Evolutionary conservation across 1,140 invertebrate species (phyloP).

Genomic region (Ooceraea biroi): DNA sequence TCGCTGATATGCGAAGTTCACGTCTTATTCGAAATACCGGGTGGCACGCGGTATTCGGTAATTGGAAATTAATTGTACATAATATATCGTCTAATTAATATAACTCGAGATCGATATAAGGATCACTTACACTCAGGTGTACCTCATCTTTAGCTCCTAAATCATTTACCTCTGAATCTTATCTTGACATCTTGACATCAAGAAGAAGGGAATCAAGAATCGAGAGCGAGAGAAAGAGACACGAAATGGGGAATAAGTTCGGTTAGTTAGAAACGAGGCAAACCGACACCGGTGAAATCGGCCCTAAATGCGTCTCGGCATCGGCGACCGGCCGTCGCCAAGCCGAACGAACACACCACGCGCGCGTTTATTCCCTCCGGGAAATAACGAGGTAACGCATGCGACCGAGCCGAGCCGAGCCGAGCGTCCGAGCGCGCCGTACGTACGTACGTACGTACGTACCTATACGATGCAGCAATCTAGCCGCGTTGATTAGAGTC

Average conservation of each 20-base stretch:
- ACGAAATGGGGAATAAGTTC: no score
- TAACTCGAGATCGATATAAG: no score
- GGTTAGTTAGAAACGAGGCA: neutral
- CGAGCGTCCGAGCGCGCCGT: conserved; percentile 59
- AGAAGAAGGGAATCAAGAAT: no score
- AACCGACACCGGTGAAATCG: conserved; percentile 1
- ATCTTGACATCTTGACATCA: no score
- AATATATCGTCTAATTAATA: no score
- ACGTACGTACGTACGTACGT: conserved; percentile 61
- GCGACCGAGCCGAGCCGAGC: conserved; percentile 37
- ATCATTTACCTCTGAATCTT: no score
- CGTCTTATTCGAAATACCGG: neutral
- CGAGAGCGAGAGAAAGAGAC: neutral
- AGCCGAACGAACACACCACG: conserved; percentile 47
- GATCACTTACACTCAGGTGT: no score
- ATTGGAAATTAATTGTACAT: no score
- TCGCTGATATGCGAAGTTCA: neutral
- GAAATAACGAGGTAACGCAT: conserved; percentile 71
- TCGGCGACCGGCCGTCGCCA: neutral
- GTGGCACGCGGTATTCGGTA: no score
- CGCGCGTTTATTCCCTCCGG: conserved; percentile 33
- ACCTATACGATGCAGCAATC: conserved; percentile 85
- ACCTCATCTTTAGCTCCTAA: no score
- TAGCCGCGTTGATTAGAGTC: conserved; percentile 87
- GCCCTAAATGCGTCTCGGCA: conserved; percentile 28